These are phyloP conservation scores for Bettongia penicillata DNA, from an alignment of 2,113 vertebrate genomes.

Conservation along the genomic window DNA sequence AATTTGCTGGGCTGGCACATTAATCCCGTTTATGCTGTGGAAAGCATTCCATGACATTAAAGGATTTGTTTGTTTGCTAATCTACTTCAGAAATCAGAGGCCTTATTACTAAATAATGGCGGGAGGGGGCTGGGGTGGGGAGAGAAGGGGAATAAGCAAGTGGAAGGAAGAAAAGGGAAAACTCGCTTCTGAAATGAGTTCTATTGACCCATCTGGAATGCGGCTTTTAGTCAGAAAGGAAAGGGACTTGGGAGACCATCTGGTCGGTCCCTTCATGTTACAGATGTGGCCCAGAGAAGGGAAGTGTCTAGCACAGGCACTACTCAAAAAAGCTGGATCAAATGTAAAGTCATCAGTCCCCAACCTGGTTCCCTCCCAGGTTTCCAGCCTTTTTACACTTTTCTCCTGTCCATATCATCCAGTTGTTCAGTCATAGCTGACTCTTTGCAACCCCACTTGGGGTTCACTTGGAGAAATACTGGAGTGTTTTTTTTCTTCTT, in stretches of 20 bases:
- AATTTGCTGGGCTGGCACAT: constrained; percentile 60
- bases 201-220: background rate
- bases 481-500: background rate
- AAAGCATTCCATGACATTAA: constrained; percentile 77
- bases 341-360: background rate
- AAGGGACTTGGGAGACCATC: background rate
- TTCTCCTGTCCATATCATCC: background rate
- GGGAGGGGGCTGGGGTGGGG: constrained; percentile 1
- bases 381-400: background rate
- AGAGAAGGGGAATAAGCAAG: constrained; percentile 21
- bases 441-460: background rate
- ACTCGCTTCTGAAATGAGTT: background rate
- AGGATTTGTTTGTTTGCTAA: constrained; percentile 80
- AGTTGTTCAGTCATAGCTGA: background rate
- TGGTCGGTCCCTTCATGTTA: background rate
- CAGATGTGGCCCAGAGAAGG: background rate
- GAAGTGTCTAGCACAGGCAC: background rate
- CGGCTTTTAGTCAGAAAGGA: background rate
- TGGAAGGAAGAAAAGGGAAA: background rate
- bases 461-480: background rate
- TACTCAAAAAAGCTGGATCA: background rate
- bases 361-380: background rate
- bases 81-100: constrained; percentile 74
- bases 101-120: constrained; percentile 68
- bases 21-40: constrained; percentile 71